A percentile compares a stretch with the other conserved stretches of the same genome.
These are phyloP conservation scores for Echinarachnius parma DNA, from an alignment of 53 echinoderm and acorn worm species.

Conservation along the genomic window DNA sequence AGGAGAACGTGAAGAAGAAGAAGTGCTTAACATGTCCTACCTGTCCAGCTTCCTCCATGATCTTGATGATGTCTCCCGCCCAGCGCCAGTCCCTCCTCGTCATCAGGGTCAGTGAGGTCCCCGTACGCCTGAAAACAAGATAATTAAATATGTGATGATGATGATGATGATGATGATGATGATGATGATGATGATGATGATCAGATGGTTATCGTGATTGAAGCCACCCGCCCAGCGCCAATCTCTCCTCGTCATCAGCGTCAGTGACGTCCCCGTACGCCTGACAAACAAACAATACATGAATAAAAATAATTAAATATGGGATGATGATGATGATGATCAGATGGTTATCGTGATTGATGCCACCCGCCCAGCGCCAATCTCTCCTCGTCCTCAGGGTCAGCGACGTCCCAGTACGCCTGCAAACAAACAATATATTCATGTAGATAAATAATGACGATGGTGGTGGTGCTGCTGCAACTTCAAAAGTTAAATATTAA, in stretches of 20 bases:
- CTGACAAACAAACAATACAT: too few species aligned
- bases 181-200: conserved; percentile 17
- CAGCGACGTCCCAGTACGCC: conserved; percentile 81
- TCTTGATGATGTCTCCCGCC: conserved; percentile 89
- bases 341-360: neutral
- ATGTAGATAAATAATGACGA: too few species aligned
- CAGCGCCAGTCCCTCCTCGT: conserved; percentile 89
- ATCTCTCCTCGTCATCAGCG: conserved; percentile 90
- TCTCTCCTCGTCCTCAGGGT: conserved; percentile 93
- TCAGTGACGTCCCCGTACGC: conserved; percentile 81
- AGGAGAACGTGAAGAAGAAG: too few species aligned
- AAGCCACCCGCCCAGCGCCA: conserved; percentile 94
- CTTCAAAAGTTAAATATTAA: too few species aligned
- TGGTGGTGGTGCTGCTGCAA: too few species aligned
- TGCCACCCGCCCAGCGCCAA: conserved; percentile 90
- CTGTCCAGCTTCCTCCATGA: conserved; percentile 96
- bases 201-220: conserved; percentile 1
- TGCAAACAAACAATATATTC: too few species aligned
- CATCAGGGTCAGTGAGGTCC: conserved; percentile 89
- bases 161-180: conserved; percentile 17
- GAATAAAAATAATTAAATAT: too few species aligned
- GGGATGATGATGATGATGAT: neutral
- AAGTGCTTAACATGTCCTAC: too few species aligned
- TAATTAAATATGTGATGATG: conserved; percentile 1
- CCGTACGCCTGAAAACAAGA: conserved; percentile 62